Base-by-base conservation (phyloP, 2,888 invertebrate species). In the Subacronicta megacephala region DNA sequence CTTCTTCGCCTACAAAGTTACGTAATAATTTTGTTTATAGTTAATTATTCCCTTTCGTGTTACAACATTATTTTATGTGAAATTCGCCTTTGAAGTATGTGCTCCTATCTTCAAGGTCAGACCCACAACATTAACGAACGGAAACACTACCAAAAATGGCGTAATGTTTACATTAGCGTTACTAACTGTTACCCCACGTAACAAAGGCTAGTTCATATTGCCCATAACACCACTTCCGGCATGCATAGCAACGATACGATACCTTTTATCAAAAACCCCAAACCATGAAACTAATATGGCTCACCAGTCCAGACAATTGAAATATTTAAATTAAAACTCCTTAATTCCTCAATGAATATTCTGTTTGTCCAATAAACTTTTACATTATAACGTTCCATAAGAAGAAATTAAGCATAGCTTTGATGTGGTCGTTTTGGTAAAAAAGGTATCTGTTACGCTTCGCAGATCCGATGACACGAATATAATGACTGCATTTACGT, bases 141-240 rank as follows among this genome's bases (percentile, higher is more conserved):
- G 33, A 46, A 58, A 35, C 38, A 47, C 45, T 50, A 44, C 40
- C 10, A 69, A 49, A 52, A 50, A 50, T 46, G 53, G 35, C 13
- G 5, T 65, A 46, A 47, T 65, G 36, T 65, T 59, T 35, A 54
- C 49, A 65, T 53, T 64, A 47, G 40, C 15, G 23, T 37, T 41
- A 33, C 43, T 29, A n/a, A 23, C 46, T 49, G 16, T 45, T 47
- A 62, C 17, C 18, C 26, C 17, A 52, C 37, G 7, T 29, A 43
- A 64, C 71, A 70, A 70, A 70, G 71, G 51, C 58, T 49, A 49
- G 47, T 64, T 66, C 65, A 70, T 70, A 66, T 70, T 66, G 64
- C 58, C 44, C 47, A 52, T 56, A 47, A 49, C 38, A 57, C 45
- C 43, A 9, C 65, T 64, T 64, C 66, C 58, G 52, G 47, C 66